phyloP scores from a whole-genome alignment of 2,797 vertebrate species.

The Florisuga fusca region DNA sequence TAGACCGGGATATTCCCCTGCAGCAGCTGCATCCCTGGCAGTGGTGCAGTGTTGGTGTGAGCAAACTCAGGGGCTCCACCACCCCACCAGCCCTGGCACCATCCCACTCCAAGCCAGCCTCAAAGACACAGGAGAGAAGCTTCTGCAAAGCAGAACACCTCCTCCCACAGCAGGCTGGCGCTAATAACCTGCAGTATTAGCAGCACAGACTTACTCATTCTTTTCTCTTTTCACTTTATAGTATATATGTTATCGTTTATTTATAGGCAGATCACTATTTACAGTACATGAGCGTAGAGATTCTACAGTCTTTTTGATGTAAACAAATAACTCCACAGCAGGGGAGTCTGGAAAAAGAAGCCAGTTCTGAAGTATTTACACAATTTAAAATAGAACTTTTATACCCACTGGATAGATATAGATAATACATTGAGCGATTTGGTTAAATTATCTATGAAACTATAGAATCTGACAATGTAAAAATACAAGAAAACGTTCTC shows the following conservation, averaged over 20 bases:
- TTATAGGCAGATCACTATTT: conserved; percentile 98
- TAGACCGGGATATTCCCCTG: neutral
- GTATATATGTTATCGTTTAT: conserved; percentile 85
- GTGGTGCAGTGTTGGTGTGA: neutral
- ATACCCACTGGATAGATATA: conserved; percentile 92
- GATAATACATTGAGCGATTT: conserved; percentile 91
- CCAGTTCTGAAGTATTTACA: conserved; percentile 99
- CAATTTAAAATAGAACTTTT: conserved; percentile 99
- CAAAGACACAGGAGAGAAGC: neutral
- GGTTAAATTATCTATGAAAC: conserved; percentile 99
- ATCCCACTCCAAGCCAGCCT: neutral
- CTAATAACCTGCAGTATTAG: neutral
- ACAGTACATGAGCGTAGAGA: conserved; percentile 99
- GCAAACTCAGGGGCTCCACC: neutral
- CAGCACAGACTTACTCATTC: conserved; percentile 24
- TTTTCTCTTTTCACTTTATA: conserved; percentile 76
- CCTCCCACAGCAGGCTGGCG: neutral
- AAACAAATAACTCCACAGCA: conserved; percentile 96
- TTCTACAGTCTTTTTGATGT: conserved; percentile 99
- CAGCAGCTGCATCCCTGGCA: neutral
- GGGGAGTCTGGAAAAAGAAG: conserved; percentile 96
- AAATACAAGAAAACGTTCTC: conserved; percentile 97
- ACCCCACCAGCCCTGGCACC: neutral
- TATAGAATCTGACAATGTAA: conserved; percentile 99
- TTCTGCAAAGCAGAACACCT: neutral